Conservation (phyloP, 2,797 vertebrate genomes). For the Petrocephalus sullivani region DNA sequence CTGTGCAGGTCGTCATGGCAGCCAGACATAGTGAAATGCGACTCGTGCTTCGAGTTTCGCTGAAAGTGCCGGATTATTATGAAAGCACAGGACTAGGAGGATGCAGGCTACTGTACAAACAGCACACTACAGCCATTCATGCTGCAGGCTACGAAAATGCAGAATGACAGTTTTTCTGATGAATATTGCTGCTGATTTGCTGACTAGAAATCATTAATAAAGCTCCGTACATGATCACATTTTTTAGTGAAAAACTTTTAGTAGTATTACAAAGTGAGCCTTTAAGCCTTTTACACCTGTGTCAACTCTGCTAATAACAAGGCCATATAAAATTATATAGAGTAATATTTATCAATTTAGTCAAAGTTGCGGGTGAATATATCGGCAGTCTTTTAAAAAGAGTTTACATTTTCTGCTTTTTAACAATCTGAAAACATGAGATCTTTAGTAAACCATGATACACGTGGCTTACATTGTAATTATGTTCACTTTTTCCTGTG, state of each 20-base stretch:
- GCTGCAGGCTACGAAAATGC: background rate
- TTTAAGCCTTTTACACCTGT: conserved; percentile 50
- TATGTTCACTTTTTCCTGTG: conserved; percentile 39
- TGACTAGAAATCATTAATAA: background rate
- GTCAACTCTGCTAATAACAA: conserved; percentile 45
- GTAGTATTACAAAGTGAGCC: conserved; percentile 13
- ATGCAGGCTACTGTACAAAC: background rate
- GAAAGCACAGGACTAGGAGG: background rate
- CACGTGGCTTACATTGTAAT: background rate
- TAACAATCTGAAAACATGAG: conserved; percentile 40
- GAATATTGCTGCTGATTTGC: background rate
- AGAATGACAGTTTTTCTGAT: background rate
- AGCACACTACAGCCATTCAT: background rate
- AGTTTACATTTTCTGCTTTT: conserved; percentile 67
- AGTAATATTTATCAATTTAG: conserved; percentile 45
- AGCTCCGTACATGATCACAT: background rate
- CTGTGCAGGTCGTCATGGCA: background rate
- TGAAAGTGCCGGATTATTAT: background rate
- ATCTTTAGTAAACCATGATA: conserved; percentile 29
- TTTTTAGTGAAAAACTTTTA: background rate
- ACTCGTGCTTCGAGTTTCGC: background rate
- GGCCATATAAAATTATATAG: conserved; percentile 42
- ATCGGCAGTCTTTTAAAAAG: conserved; percentile 55
- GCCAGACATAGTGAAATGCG: background rate
- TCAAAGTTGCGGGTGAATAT: conserved; percentile 43